Conservation (phyloP, 2,113 vertebrate species). For the Leucoraja erinaceus region DNA sequence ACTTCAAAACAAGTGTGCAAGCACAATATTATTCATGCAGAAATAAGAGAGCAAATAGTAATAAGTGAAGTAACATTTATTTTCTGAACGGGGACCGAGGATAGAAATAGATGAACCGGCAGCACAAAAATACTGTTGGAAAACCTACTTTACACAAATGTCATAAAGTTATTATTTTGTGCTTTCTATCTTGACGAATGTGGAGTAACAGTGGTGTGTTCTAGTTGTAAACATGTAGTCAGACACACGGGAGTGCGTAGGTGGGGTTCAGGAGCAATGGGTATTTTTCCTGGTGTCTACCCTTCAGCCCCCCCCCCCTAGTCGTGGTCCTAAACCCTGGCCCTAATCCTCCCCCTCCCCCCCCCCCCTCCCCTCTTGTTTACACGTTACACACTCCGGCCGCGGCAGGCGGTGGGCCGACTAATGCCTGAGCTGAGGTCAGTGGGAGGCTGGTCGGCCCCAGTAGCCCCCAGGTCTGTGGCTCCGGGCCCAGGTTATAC, state of each 20-base stretch:
- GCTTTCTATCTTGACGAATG: background rate
- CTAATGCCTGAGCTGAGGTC: background rate
- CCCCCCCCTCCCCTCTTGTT: slow-evolving; percentile 41
- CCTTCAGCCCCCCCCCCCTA: slow-evolving; percentile 24
- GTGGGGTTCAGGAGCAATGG: too few species aligned
- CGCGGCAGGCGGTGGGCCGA: background rate
- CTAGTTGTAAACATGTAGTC: background rate
- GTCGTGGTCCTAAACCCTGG: too few species aligned
- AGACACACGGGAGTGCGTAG: background rate
- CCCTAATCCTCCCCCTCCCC: background rate
- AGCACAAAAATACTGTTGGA: background rate
- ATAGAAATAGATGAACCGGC: too few species aligned
- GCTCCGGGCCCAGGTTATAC: slow-evolving; percentile 33
- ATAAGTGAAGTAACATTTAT: background rate
- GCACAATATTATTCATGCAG: background rate
- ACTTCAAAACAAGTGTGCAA: background rate
- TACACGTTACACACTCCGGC: slow-evolving; percentile 28
- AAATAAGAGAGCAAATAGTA: background rate
- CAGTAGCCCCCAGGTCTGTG: background rate
- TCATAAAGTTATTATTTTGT: background rate
- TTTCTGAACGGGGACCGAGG: too few species aligned
- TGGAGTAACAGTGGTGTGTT: background rate
- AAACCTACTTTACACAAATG: background rate
- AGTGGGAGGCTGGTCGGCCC: background rate
- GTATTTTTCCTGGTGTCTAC: too few species aligned